These are phyloP conservation scores for Pristionchus arcanus DNA, from an alignment of 2,888 invertebrate genomes.

Conservation along the genomic window DNA sequence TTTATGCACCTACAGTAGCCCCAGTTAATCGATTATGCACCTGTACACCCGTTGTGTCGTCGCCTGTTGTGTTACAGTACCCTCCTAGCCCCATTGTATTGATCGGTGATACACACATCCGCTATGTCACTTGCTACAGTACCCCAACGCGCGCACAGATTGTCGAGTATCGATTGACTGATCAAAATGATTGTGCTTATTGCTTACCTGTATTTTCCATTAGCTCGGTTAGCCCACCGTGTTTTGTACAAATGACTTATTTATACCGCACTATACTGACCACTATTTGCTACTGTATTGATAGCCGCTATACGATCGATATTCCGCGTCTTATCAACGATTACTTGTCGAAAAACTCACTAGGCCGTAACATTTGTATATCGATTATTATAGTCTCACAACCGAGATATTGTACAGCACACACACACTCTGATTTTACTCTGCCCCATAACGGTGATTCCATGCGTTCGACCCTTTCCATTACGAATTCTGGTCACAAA, in stretches of 20 bases:
- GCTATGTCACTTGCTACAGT: constrained; percentile 27
- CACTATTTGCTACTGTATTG: background rate
- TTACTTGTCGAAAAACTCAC: constrained; percentile 20
- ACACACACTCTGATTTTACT: constrained; percentile 30
- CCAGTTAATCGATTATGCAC: background rate
- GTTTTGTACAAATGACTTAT: constrained; percentile 36
- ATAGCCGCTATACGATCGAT: background rate
- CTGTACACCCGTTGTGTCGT: background rate
- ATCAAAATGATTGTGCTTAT: constrained; percentile 43
- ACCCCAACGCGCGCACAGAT: background rate
- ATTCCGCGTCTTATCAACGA: background rate
- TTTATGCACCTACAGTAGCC: background rate
- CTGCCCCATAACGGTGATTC: constrained; percentile 20
- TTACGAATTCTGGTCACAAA: constrained; percentile 22
- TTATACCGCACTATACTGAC: background rate
- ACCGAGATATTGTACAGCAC: constrained; percentile 20
- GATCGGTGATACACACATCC: constrained; percentile 21
- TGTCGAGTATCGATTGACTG: constrained; percentile 37
- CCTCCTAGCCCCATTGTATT: background rate
- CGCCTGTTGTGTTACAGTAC: constrained; percentile 12
- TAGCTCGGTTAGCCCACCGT: background rate
- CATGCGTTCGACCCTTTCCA: background rate
- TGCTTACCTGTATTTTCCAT: constrained; percentile 9
- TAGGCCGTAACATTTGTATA: constrained; percentile 1
- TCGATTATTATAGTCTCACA: constrained; percentile 28